These are phyloP conservation scores for Drosophila mimetica DNA, from an alignment of 2,888 invertebrate species.

Conservation along the genomic window DNA sequence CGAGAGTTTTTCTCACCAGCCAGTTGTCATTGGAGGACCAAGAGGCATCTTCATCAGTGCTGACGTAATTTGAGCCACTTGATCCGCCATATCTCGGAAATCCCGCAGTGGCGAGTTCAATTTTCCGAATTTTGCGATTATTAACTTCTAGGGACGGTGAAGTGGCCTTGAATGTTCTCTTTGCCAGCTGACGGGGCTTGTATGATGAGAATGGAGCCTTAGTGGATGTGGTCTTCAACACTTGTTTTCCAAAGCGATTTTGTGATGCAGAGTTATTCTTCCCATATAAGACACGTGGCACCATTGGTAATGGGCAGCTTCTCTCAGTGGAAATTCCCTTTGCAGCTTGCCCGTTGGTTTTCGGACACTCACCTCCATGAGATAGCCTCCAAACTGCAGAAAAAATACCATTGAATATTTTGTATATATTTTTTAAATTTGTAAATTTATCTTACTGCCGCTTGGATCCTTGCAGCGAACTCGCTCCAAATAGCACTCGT, in stretches of 20 bases:
- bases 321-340: conserved; percentile 27
- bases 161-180: conserved; percentile 15
- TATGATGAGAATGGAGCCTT: background rate
- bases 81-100: background rate
- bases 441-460: conserved; percentile 54
- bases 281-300: conserved; percentile 38
- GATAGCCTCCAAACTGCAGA: conserved; percentile 63
- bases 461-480: conserved; percentile 71
- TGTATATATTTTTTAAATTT: fast-evolving
- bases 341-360: conserved; percentile 16
- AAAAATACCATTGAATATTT: background rate
- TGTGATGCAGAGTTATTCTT: background rate
- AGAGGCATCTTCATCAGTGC: conserved; percentile 6
- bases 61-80: background rate
- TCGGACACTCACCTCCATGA: conserved; percentile 61
- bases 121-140: conserved; percentile 63
- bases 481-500: conserved; percentile 72
- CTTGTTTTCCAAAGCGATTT: background rate
- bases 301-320: conserved; percentile 10
- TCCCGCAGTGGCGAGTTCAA: conserved; percentile 13
- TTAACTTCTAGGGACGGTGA: conserved; percentile 45
- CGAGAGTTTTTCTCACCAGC: conserved; percentile 27
- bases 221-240: background rate
- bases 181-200: background rate
- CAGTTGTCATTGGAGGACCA: conserved; percentile 46